Evolutionary conservation across 2,888 invertebrate species (phyloP).

Genomic region (Ptilodon capucinus): DNA sequence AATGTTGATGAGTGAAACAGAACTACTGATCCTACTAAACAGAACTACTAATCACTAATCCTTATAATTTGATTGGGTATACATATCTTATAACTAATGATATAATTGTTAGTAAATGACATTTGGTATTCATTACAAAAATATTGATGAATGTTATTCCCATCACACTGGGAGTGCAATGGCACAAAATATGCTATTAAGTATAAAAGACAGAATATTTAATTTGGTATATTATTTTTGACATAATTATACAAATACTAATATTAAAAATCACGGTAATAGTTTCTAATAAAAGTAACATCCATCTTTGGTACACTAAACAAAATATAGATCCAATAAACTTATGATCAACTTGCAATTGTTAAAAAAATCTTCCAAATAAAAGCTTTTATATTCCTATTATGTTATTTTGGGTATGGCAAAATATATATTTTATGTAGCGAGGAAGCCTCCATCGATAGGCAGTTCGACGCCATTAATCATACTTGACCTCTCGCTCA

Average conservation of each 20-base stretch:
- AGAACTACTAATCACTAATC: too few relatives aligned
- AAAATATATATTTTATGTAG: slow-evolving; percentile 57
- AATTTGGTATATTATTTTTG: slow-evolving; percentile 7
- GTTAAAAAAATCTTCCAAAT: slow-evolving; percentile 25
- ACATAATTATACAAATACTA: slow-evolving; percentile 19
- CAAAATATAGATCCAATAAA: slow-evolving; percentile 23
- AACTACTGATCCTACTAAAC: too few relatives aligned
- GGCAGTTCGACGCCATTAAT: slow-evolving; percentile 90
- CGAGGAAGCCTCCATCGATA: slow-evolving; percentile 91
- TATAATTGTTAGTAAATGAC: too few relatives aligned
- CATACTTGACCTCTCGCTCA: slow-evolving; percentile 90
- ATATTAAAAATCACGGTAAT: slow-evolving; percentile 23
- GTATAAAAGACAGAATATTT: neutral
- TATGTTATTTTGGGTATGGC: neutral
- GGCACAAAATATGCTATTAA: neutral
- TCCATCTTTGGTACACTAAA: slow-evolving; percentile 32
- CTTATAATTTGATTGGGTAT: too few relatives aligned
- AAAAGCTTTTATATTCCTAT: slow-evolving; percentile 7
- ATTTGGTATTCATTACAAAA: too few relatives aligned
- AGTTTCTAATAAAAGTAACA: slow-evolving; percentile 14
- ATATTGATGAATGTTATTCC: too few relatives aligned
- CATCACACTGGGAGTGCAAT: neutral
- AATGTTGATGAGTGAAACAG: too few relatives aligned
- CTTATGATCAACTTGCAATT: slow-evolving; percentile 12
- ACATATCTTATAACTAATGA: too few relatives aligned